Percentiles rank a stretch among this genome's conserved stretches.
Conservation (phyloP, 2,888 invertebrate genomes). For the Antheraea assamensis region DNA sequence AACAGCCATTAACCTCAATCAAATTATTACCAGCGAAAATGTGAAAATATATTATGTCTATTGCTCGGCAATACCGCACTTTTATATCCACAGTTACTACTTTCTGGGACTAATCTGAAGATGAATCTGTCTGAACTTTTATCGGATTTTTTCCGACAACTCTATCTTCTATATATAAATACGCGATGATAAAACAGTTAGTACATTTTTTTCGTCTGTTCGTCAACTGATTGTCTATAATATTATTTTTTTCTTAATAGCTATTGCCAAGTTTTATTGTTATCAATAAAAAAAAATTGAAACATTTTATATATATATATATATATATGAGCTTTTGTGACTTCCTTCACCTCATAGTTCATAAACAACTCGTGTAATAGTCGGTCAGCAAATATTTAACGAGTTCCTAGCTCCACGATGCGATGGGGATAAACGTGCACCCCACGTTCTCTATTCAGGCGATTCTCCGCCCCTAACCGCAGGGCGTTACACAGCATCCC, state of each 20-base stretch:
- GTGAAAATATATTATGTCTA: neutral
- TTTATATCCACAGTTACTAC: neutral
- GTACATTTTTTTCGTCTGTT: no score
- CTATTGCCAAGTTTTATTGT: no score
- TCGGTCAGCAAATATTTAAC: conserved; percentile 40
- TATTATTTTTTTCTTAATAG: no score
- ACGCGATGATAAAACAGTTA: no score
- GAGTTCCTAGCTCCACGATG: conserved; percentile 33
- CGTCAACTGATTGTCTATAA: no score
- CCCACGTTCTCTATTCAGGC: conserved; percentile 44
- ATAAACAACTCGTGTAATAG: conserved; percentile 21
- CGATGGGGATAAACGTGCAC: conserved; percentile 49
- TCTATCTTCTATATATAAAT: no score
- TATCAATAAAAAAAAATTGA: no score
- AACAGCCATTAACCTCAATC: conserved; percentile 20
- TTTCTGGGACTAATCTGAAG: no score
- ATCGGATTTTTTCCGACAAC: no score
- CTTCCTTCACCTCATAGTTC: conserved; percentile 3
- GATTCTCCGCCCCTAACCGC: conserved; percentile 58
- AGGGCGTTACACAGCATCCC: conserved; percentile 71
- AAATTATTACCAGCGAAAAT: neutral
- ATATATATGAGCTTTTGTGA: neutral
- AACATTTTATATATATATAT: no score
- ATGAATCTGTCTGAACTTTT: no score
- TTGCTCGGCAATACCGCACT: neutral